Evolutionary conservation across 2,113 vertebrate species (phyloP).

Genomic region (Deroptyus accipitrinus): DNA sequence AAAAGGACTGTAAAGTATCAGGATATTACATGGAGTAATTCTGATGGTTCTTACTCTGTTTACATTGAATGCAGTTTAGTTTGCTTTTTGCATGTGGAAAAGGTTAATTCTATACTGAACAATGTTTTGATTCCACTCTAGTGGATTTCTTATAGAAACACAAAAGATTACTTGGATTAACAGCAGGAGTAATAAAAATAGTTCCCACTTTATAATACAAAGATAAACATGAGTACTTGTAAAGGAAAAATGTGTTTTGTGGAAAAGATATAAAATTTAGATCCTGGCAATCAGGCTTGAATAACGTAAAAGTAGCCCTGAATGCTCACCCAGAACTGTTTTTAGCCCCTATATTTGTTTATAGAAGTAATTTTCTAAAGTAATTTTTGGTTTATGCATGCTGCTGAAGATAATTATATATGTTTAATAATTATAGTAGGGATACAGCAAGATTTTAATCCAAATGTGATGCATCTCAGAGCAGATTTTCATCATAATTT

Average conservation of each 20-base stretch:
- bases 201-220: conserved; percentile 25
- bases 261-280: conserved; percentile 1
- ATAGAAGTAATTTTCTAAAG: neutral
- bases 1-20: conserved; percentile 52
- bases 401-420: neutral
- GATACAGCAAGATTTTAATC: neutral
- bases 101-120: neutral
- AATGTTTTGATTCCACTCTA: conserved; percentile 36
- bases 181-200: conserved; percentile 40
- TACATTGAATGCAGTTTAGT: conserved; percentile 1
- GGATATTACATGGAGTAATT: conserved; percentile 27
- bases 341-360: neutral
- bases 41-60: conserved; percentile 7
- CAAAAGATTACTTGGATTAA: conserved; percentile 51
- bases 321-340: neutral
- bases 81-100: conserved; percentile 26
- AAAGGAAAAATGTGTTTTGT: neutral
- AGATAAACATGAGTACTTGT: conserved; percentile 20
- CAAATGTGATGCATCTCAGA: neutral
- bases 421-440: neutral
- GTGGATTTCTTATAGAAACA: conserved; percentile 30
- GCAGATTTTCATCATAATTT: neutral
- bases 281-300: neutral
- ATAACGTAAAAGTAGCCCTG: neutral
- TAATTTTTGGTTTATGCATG: neutral